Evolutionary conservation across 1,140 invertebrate genomes (phyloP).

Genomic region (Stegodyphus dumicola): DNA sequence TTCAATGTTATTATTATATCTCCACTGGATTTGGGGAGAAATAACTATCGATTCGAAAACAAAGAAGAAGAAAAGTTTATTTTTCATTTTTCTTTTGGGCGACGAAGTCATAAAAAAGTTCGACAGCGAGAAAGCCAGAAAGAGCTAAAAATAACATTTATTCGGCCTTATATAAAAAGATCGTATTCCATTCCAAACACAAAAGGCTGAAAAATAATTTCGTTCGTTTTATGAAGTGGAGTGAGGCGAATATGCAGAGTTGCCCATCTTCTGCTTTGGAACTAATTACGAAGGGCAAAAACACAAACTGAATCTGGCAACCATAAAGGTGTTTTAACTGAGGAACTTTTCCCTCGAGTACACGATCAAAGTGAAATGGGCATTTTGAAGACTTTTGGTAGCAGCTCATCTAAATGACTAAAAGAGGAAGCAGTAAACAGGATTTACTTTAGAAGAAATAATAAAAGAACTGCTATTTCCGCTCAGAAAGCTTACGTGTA

Average conservation of each 20-base stretch:
- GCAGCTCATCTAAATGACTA: constrained; percentile 35
- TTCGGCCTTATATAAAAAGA: constrained; percentile 35
- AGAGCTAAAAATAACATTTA: constrained; percentile 46
- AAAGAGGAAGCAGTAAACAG: constrained; percentile 11
- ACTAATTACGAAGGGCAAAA: constrained; percentile 54
- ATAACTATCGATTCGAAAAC: constrained; percentile 34
- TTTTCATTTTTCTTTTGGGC: constrained; percentile 38
- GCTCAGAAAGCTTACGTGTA: neutral
- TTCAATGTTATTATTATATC: constrained; percentile 22
- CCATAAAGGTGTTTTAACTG: constrained; percentile 56
- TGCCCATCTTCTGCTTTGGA: constrained; percentile 14
- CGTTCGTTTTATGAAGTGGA: constrained; percentile 45
- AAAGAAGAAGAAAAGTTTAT: constrained; percentile 27
- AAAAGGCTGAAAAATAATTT: constrained; percentile 47
- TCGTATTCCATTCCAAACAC: constrained; percentile 24
- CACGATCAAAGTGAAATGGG: constrained; percentile 47
- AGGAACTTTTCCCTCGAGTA: constrained; percentile 28
- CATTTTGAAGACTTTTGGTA: constrained; percentile 49
- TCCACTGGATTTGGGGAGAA: constrained; percentile 23
- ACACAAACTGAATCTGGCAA: constrained; percentile 59
- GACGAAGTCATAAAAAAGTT: constrained; percentile 48
- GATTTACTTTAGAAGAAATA: neutral
- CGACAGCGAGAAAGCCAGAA: constrained; percentile 28
- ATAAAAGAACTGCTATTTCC: neutral
- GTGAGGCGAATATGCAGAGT: constrained; percentile 34